Percentiles rank a stretch among this genome's conserved stretches.
Conservation (phyloP, 2,888 invertebrate genomes). For the Tholera decimalis region DNA sequence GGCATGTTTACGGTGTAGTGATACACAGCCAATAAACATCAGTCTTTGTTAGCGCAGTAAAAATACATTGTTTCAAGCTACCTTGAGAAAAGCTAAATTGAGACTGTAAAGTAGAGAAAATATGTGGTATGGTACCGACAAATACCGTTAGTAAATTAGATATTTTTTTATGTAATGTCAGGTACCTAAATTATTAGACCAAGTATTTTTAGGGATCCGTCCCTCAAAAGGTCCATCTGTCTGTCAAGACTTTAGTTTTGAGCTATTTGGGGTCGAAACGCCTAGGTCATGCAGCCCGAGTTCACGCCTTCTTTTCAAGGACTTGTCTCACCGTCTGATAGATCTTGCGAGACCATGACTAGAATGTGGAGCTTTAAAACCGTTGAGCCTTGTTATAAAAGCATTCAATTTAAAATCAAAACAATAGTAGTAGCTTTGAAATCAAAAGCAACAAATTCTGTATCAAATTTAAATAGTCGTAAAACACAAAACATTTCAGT, state of each 20-base stretch:
- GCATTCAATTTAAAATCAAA: no score
- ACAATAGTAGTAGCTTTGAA: not conserved
- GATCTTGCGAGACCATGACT: no score
- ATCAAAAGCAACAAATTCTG: not conserved
- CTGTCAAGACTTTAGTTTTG: no score
- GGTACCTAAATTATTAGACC: not conserved
- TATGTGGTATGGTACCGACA: not conserved
- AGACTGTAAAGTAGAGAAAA: slow-evolving; percentile 1
- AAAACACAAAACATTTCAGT: not conserved
- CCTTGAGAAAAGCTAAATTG: not conserved
- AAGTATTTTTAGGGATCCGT: not conserved
- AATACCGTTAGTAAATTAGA: slow-evolving; percentile 3
- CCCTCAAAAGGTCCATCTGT: no score
- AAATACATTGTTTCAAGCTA: slow-evolving; percentile 8
- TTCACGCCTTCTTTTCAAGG: no score
- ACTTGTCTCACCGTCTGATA: no score
- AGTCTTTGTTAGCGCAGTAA: slow-evolving; percentile 18
- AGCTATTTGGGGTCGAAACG: no score
- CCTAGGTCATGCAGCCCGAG: no score
- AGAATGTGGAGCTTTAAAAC: no score
- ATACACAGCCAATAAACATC: not conserved
- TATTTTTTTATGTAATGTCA: not conserved
- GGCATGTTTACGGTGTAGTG: not conserved
- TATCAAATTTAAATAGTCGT: not conserved
- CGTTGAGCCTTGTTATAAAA: no score